A percentile compares a stretch with the other conserved stretches of the same genome.
Conservation (phyloP, 2,113 vertebrate genomes). For the Brachirus orientalis region DNA sequence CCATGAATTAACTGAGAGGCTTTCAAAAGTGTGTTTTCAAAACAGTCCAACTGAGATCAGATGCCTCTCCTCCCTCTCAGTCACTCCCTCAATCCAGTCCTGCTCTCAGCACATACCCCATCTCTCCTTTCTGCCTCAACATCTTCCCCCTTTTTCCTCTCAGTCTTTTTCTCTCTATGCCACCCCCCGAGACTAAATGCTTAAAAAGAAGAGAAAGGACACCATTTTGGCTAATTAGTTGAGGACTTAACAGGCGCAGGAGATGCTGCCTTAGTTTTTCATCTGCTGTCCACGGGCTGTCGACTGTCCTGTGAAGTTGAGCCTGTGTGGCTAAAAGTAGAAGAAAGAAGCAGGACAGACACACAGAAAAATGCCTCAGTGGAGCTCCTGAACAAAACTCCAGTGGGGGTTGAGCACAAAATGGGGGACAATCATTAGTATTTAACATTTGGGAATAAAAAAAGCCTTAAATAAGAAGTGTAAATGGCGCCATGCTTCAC, state of each 20-base stretch:
- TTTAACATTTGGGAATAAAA: slow-evolving; percentile 80
- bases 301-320: slow-evolving; percentile 81
- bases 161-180: slow-evolving; percentile 71
- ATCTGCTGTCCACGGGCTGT: slow-evolving; percentile 82
- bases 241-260: slow-evolving; percentile 89
- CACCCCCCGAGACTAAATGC: slow-evolving; percentile 92
- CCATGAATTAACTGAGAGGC: slow-evolving; percentile 94
- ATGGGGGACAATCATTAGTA: slow-evolving; percentile 78
- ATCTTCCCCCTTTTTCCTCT: slow-evolving; percentile 40
- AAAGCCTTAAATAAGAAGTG: slow-evolving; percentile 77
- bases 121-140: slow-evolving; percentile 62
- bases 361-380: slow-evolving; percentile 77
- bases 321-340: slow-evolving; percentile 78
- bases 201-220: slow-evolving; percentile 86
- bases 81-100: slow-evolving; percentile 64
- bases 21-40: slow-evolving; percentile 99
- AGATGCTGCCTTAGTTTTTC: slow-evolving; percentile 80
- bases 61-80: slow-evolving; percentile 79
- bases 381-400: slow-evolving; percentile 80
- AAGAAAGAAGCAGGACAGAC: slow-evolving; percentile 75
- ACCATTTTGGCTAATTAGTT: slow-evolving; percentile 95
- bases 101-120: slow-evolving; percentile 49
- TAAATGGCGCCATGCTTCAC: slow-evolving; percentile 70
- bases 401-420: slow-evolving; percentile 77
- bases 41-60: slow-evolving; percentile 96